Evolutionary conservation across 2,797 vertebrate species (phyloP).

Genomic region (Erethizon dorsatum): DNA sequence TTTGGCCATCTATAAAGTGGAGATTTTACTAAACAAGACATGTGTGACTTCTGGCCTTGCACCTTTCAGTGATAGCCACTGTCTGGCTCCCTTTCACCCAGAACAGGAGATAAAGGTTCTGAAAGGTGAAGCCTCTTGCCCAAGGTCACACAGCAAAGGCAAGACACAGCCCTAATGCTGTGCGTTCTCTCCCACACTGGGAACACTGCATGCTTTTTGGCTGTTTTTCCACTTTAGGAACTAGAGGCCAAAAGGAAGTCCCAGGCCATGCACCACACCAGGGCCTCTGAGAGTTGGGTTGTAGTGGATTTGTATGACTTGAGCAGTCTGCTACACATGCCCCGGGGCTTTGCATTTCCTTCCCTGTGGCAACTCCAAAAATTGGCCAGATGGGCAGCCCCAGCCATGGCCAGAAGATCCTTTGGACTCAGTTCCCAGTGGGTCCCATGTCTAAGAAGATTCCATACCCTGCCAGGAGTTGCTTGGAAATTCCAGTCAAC

Average conservation of each 20-base stretch:
- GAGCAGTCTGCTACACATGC: accelerated
- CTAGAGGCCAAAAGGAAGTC: background rate
- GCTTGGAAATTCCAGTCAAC: background rate
- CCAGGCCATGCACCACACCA: background rate
- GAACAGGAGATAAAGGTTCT: background rate
- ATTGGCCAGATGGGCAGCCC: background rate
- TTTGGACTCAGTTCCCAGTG: background rate
- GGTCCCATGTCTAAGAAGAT: background rate
- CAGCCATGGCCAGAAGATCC: background rate
- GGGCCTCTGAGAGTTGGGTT: background rate
- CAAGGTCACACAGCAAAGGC: background rate
- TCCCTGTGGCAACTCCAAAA: background rate
- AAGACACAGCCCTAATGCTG: accelerated
- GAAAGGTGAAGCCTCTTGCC: background rate
- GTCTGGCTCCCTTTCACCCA: background rate
- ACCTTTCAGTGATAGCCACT: background rate
- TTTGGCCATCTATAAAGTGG: background rate
- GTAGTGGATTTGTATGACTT: background rate
- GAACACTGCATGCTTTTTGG: background rate
- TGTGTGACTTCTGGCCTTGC: background rate
- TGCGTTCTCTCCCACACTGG: background rate
- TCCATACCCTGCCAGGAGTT: background rate
- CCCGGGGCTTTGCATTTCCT: background rate
- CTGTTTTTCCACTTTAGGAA: background rate
- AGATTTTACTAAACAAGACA: background rate